Conservation (phyloP, 2,797 vertebrate species). For the Uromys caudimaculatus region DNA sequence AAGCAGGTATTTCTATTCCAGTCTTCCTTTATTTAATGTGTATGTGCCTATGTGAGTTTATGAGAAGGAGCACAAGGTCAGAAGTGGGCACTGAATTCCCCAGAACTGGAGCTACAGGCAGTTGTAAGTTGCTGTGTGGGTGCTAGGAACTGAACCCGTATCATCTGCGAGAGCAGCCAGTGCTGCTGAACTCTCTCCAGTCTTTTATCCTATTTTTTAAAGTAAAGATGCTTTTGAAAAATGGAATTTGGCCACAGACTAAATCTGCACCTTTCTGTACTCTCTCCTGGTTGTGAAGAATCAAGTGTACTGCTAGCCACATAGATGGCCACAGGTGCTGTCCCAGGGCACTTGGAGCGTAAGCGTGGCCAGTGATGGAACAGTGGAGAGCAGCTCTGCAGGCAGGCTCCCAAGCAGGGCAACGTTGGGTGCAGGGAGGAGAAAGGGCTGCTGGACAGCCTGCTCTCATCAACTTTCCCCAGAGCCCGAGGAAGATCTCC, state of each 20-base stretch:
- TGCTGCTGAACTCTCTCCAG: background rate
- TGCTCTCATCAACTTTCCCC: background rate
- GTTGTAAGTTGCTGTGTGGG: background rate
- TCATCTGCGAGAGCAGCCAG: background rate
- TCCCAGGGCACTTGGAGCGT: background rate
- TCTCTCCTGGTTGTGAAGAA: background rate
- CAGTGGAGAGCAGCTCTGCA: background rate
- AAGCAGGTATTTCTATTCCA: background rate
- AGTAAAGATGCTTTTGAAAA: slow-evolving; percentile 67
- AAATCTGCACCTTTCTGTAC: background rate
- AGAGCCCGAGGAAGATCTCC: background rate
- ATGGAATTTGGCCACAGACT: background rate
- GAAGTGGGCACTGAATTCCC: background rate
- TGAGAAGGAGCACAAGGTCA: background rate
- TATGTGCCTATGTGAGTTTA: background rate
- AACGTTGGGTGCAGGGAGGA: background rate
- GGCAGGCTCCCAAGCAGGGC: background rate
- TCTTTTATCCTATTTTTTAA: background rate
- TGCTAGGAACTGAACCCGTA: background rate
- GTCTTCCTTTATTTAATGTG: background rate
- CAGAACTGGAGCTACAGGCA: background rate
- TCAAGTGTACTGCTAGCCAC: slow-evolving; percentile 6
- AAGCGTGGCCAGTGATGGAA: background rate
- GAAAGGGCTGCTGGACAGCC: background rate
- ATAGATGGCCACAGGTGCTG: background rate